These are phyloP conservation scores for Aphaenogaster rudis DNA, from an alignment of 1,140 invertebrate genomes.

Conservation along the genomic window DNA sequence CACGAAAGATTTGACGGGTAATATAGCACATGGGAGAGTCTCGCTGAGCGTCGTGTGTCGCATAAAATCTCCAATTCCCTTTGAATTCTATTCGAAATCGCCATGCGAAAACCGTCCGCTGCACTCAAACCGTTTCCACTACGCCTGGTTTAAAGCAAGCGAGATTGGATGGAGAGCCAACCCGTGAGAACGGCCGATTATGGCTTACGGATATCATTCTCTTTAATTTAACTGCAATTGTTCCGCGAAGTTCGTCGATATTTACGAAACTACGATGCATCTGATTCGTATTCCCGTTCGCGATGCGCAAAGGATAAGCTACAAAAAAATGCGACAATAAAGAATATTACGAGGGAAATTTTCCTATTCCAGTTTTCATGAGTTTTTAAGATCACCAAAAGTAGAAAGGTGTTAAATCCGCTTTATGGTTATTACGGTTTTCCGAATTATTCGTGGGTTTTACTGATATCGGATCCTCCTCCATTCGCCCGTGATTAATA, in stretches of 20 bases:
- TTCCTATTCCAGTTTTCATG: neutral
- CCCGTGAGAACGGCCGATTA: constrained; percentile 39
- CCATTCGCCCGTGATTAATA: neutral
- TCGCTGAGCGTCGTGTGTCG: constrained; percentile 19
- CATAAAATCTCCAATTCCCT: constrained; percentile 58
- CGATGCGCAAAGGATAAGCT: neutral
- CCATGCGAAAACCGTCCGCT: constrained; percentile 37
- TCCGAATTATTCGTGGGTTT: neutral
- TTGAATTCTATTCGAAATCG: constrained; percentile 64
- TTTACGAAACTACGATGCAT: constrained; percentile 15
- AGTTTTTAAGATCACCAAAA: neutral
- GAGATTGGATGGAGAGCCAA: constrained; percentile 38
- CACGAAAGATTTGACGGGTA: neutral
- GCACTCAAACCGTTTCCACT: constrained; percentile 41
- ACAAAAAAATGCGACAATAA: neutral
- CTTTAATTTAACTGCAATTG: constrained; percentile 55
- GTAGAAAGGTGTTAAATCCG: neutral
- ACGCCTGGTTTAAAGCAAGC: constrained; percentile 22
- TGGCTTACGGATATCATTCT: constrained; percentile 40
- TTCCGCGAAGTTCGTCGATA: constrained; percentile 1
- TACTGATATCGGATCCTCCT: neutral
- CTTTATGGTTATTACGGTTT: neutral
- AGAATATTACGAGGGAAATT: neutral
- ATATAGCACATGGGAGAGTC: neutral
- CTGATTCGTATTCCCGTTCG: neutral